Conservation (phyloP, 2,797 vertebrate species). For the Capromys pilorides region DNA sequence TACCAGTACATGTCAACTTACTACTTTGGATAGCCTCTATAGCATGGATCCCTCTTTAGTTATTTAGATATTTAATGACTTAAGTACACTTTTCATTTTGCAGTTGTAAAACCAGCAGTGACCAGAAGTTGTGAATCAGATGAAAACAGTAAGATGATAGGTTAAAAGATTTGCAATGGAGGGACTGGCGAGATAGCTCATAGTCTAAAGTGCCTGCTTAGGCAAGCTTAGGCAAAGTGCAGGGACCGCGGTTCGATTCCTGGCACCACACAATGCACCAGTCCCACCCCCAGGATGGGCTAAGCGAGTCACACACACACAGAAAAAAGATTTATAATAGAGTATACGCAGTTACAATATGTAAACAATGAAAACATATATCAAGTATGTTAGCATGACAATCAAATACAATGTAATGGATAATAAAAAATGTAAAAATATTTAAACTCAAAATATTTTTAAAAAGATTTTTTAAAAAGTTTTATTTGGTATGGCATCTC, state of each 20-base stretch:
- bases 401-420: background rate
- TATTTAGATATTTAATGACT: background rate
- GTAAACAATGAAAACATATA: background rate
- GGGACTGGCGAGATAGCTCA: too few relatives aligned
- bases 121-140: background rate
- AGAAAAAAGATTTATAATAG: too few relatives aligned
- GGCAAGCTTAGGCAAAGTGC: too few relatives aligned
- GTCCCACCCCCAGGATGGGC: too few relatives aligned
- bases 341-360: too few relatives aligned
- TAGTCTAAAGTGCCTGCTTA: too few relatives aligned
- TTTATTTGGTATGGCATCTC: too few relatives aligned
- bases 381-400: background rate
- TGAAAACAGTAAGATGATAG: background rate
- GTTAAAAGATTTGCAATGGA: background rate
- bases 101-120: background rate
- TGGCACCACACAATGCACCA: too few relatives aligned
- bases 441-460: background rate
- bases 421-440: background rate
- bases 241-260: too few relatives aligned
- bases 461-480: background rate
- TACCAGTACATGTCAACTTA: background rate
- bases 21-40: background rate
- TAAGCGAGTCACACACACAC: too few relatives aligned
- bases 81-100: background rate
- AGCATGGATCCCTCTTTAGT: background rate